These are phyloP conservation scores for Aurelia aurita complex sp. Pacific DNA, from an alignment of 30 jellyfish, hydroid and myxozoan genomes.

Conservation along the genomic window DNA sequence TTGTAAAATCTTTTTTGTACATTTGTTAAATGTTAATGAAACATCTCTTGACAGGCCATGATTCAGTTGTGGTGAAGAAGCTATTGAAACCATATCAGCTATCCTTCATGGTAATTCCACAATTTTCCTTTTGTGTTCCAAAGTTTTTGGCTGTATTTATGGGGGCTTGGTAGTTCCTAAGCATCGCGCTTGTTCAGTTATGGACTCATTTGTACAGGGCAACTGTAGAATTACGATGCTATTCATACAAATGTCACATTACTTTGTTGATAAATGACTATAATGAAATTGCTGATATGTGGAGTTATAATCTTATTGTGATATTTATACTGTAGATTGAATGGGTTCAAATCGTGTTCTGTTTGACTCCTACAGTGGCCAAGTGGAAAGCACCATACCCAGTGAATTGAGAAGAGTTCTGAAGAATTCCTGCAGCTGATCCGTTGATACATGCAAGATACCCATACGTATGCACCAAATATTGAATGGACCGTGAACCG, in stretches of 20 bases:
- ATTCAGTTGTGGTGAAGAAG: slow-evolving; percentile 71
- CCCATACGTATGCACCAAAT: not conserved
- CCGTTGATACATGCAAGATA: not conserved
- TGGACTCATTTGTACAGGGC: not conserved
- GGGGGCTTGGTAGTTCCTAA: slow-evolving; percentile 14
- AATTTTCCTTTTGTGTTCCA: slow-evolving; percentile 47
- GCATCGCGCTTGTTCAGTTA: too few relatives aligned
- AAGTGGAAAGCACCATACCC: slow-evolving; percentile 9
- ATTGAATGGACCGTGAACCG: not conserved
- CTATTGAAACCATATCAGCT: slow-evolving; percentile 51
- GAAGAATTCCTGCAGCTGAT: slow-evolving; percentile 6
- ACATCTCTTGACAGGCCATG: slow-evolving; percentile 69
- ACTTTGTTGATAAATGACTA: too few relatives aligned
- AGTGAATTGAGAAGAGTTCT: slow-evolving; percentile 18
- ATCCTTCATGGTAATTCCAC: slow-evolving; percentile 57
- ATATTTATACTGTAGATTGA: slow-evolving; percentile 52
- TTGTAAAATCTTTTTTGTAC: not conserved
- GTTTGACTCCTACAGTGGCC: slow-evolving; percentile 48
- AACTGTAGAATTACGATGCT: too few relatives aligned
- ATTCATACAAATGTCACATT: too few relatives aligned
- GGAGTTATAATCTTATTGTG: slow-evolving; percentile 50
- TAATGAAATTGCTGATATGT: slow-evolving; percentile 3
- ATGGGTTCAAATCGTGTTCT: slow-evolving; percentile 31
- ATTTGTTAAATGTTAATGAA: slow-evolving; percentile 52
- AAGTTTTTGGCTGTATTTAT: slow-evolving; percentile 1